Evolutionary conservation across 92 coral and sea anemone species (phyloP), one percentile per base, ranked within the genome.

Genomic region (Diadumene lineata): DNA sequence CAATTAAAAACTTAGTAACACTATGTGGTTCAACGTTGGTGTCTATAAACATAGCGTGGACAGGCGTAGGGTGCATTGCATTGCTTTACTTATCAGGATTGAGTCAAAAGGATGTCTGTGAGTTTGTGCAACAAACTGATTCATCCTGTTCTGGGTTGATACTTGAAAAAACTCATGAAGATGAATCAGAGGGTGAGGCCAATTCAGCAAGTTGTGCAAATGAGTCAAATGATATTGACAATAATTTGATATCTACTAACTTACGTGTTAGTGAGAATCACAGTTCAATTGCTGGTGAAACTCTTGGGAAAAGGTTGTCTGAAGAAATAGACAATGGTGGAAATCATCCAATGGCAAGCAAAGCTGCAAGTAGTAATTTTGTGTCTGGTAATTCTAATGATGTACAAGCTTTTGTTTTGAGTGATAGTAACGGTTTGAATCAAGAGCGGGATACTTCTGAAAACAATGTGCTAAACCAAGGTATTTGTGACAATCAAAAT

Each of bases 21-120:
- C 29, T 91, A 27, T 91, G 97, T 87, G 92, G 97, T 0, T 74
- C 84, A 56, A 74, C 78, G 18, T 79, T 91, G 56, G 81, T 60
- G 23, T 70, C 84, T 9, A 66, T 91, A 29, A 85, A 84, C 77
- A 72, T 91, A 27, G 87, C 90, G 30, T 91, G 86, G 82, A 87
- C 97, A 19, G 85, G 88, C 32, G 79, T 87, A 1, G 82, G 84
- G 9, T 91, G 92, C 66, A 63, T 72, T 19, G 97, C 88, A 23
- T 22, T 91, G 69, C 58, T 91, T 70, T 75, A 81, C 44, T 71
- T 91, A n/a, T 91, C 97, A 0, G 97, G 97, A 8, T 75, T 91
- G 38, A 78, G 82, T 46, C 55, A 72, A 7, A 53, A 80, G 2
- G 64, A 83, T 31, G 83, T 82, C 7, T 60, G 38, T 43, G 82